phyloP scores from a whole-genome alignment of 2,888 invertebrate species.

The Lypha dubia region DNA sequence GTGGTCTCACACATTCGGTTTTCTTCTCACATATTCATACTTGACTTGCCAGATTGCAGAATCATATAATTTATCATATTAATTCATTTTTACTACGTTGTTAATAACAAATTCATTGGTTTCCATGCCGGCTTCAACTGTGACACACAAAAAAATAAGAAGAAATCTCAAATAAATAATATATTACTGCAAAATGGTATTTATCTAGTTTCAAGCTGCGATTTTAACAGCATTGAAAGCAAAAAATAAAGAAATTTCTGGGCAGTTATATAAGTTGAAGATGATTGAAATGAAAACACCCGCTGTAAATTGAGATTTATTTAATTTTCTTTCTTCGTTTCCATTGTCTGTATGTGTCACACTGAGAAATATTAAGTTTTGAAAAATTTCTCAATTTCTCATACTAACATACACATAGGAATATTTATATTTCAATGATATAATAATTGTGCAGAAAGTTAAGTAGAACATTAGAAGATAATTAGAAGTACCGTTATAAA shows the following conservation, averaged over 20 bases:
- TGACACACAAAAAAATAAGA: background rate
- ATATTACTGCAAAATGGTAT: constrained; percentile 65
- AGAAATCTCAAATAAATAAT: constrained; percentile 58
- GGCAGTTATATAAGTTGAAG: constrained; percentile 16
- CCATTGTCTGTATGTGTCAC: constrained; percentile 52
- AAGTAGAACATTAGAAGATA: background rate
- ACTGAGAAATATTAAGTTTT: constrained; percentile 36
- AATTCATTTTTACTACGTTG: constrained; percentile 72
- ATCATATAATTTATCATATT: constrained; percentile 72
- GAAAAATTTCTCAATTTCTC: background rate
- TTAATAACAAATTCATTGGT: constrained; percentile 70
- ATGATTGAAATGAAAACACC: constrained; percentile 54
- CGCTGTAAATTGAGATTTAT: constrained; percentile 71
- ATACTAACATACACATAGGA: background rate
- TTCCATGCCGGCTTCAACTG: constrained; percentile 13
- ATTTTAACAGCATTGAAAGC: constrained; percentile 69
- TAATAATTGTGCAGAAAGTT: background rate
- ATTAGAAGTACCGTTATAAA: too few species aligned
- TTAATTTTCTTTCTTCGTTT: constrained; percentile 48
- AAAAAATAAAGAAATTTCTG: constrained; percentile 26
- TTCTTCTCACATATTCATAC: constrained; percentile 55
- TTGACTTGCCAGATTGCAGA: constrained; percentile 48
- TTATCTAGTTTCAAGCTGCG: constrained; percentile 73
- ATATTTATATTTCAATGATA: constrained; percentile 1
- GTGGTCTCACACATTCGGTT: constrained; percentile 32